phyloP scores from a whole-genome alignment of 2,797 vertebrate genomes.

The Lophotriccus pileatus region DNA sequence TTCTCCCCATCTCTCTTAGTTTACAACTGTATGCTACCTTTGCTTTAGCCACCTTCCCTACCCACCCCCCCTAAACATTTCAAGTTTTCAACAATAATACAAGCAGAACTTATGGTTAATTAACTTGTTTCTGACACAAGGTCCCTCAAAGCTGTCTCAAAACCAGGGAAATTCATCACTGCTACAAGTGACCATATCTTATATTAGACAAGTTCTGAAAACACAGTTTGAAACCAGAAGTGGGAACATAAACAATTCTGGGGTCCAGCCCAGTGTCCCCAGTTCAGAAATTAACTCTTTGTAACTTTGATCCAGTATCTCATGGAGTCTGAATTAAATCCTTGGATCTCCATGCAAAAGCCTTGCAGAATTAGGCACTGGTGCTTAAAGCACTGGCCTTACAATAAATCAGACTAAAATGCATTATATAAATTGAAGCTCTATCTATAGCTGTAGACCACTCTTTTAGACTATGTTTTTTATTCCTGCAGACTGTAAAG shows the following conservation, averaged over 20 bases:
- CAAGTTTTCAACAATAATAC: neutral
- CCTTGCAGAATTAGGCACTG: neutral
- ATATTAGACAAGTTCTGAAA: neutral
- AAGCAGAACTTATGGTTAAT: neutral
- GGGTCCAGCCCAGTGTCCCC: neutral
- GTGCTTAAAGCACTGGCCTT: neutral
- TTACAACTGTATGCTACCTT: neutral
- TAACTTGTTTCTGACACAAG: neutral
- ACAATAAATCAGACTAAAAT: neutral
- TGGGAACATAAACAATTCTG: neutral
- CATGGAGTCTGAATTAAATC: neutral
- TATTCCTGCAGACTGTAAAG: neutral
- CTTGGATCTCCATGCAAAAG: neutral
- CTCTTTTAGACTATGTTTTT: neutral
- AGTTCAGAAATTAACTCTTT: neutral
- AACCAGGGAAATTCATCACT: neutral
- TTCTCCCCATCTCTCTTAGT: neutral
- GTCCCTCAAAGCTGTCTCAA: neutral
- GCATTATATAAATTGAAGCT: neutral
- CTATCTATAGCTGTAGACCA: neutral
- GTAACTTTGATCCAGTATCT: neutral
- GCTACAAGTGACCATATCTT: neutral
- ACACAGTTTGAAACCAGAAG: neutral
- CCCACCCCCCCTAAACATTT: neutral
- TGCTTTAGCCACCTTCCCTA: neutral